Conservation (phyloP, 2,797 vertebrate species). For the Phaenicophaeus curvirostris region DNA sequence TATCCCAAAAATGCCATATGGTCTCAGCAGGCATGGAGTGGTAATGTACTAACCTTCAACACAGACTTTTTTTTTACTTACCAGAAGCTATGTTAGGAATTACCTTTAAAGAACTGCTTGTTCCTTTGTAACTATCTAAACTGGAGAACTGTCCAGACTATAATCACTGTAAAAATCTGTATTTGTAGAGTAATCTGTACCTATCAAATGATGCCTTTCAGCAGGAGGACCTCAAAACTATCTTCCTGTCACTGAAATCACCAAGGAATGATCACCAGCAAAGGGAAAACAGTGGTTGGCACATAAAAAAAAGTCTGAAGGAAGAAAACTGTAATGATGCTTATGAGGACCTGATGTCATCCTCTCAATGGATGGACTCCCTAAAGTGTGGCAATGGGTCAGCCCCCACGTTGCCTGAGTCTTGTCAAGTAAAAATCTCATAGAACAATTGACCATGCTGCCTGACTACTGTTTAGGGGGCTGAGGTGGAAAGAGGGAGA, state of each 20-base stretch:
- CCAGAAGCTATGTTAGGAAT: background rate
- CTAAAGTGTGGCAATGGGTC: background rate
- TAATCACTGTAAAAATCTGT: background rate
- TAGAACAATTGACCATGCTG: background rate
- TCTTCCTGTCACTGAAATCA: background rate
- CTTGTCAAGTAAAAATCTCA: background rate
- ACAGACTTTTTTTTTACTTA: background rate
- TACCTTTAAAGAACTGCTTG: background rate
- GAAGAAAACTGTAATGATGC: background rate
- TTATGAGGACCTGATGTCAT: background rate
- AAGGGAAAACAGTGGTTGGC: background rate
- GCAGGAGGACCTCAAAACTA: background rate
- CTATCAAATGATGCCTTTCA: background rate
- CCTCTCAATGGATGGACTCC: background rate
- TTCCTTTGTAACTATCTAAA: background rate
- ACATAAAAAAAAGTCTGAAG: background rate
- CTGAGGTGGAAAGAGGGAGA: background rate
- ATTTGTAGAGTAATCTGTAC: background rate
- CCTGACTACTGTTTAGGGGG: background rate
- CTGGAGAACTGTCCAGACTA: background rate
- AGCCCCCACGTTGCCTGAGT: background rate
- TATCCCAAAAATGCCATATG: background rate
- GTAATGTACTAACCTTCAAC: background rate
- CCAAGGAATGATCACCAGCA: background rate
- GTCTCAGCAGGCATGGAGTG: background rate